A percentile compares a stretch with the other conserved stretches of the same genome.
phyloP scores from a whole-genome alignment of 2,888 invertebrate species.

The Anoplius nigerrimus region DNA sequence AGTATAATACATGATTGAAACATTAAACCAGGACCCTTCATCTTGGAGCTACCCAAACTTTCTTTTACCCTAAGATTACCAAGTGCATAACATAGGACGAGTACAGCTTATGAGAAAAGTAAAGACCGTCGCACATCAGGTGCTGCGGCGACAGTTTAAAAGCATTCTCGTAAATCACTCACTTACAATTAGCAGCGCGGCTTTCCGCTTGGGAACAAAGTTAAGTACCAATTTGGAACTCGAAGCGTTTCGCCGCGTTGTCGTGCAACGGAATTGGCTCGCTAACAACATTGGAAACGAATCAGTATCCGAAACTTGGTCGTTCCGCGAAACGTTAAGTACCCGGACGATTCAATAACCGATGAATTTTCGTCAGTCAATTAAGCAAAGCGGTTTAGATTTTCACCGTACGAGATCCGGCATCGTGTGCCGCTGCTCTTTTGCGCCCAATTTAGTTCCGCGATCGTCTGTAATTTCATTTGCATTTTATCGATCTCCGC shows the following conservation, averaged over 20 bases:
- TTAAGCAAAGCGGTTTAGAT: neutral
- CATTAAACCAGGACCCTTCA: no score
- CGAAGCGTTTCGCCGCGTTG: constrained; percentile 8
- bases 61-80: no score
- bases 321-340: neutral
- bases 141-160: neutral
- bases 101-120: neutral
- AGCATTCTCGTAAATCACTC: constrained; percentile 5
- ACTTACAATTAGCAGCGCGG: constrained; percentile 3
- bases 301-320: constrained; percentile 17
- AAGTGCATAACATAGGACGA: no score
- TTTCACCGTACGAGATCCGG: no score
- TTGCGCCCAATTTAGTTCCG: no score
- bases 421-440: no score
- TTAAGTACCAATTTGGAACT: constrained; percentile 17
- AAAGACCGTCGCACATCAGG: neutral
- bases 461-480: no score
- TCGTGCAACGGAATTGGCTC: constrained; percentile 13
- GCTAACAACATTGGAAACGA: constrained; percentile 16
- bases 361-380: neutral
- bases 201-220: neutral
- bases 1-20: no score
- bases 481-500: no score
- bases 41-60: no score
- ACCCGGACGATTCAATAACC: neutral